A percentile compares a stretch with the other conserved stretches of the same genome.
These are phyloP conservation scores for Drosophila dives DNA, from an alignment of 2,888 invertebrate species.

Conservation along the genomic window DNA sequence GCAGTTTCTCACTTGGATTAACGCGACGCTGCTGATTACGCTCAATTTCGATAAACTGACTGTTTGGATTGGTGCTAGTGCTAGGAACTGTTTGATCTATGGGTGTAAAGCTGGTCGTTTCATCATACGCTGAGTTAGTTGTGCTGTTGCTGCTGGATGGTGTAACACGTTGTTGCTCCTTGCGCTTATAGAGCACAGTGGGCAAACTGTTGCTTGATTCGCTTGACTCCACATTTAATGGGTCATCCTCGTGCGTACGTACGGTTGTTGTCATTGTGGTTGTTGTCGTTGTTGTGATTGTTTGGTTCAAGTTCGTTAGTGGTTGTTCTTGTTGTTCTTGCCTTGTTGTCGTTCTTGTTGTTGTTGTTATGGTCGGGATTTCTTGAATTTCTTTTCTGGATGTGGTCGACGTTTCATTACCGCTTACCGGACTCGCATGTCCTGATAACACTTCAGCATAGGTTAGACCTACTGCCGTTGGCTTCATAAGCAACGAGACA, in stretches of 20 bases:
- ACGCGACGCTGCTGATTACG: conserved; percentile 42
- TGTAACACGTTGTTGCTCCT: conserved; percentile 39
- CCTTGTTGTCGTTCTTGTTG: conserved; percentile 47
- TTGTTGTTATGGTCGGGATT: conserved; percentile 38
- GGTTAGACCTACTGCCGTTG: conserved; percentile 84
- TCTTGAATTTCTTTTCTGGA: conserved; percentile 38
- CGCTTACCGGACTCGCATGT: conserved; percentile 84
- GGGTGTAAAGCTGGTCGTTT: conserved; percentile 29
- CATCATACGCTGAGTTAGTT: conserved; percentile 31
- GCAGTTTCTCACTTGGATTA: conserved; percentile 60
- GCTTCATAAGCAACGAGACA: conserved; percentile 85
- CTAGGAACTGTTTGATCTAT: conserved; percentile 51
- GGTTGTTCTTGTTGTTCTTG: conserved; percentile 38
- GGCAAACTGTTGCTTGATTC: conserved; percentile 36
- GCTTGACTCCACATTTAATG: conserved; percentile 16
- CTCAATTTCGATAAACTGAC: conserved; percentile 63
- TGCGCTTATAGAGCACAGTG: conserved; percentile 49
- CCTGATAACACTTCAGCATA: conserved; percentile 91
- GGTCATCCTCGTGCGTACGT: conserved; percentile 49
- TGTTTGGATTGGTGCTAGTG: conserved; percentile 43
- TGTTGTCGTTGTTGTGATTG: conserved; percentile 50
- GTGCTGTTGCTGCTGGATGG: conserved; percentile 38
- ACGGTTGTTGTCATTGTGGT: conserved; percentile 46
- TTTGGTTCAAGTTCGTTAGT: conserved; percentile 40
- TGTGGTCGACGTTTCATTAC: conserved; percentile 65